Percentiles rank a stretch among this genome's conserved stretches.
These are phyloP conservation scores for Raphicerus campestris DNA, from an alignment of 2,113 vertebrate species.

Conservation along the genomic window DNA sequence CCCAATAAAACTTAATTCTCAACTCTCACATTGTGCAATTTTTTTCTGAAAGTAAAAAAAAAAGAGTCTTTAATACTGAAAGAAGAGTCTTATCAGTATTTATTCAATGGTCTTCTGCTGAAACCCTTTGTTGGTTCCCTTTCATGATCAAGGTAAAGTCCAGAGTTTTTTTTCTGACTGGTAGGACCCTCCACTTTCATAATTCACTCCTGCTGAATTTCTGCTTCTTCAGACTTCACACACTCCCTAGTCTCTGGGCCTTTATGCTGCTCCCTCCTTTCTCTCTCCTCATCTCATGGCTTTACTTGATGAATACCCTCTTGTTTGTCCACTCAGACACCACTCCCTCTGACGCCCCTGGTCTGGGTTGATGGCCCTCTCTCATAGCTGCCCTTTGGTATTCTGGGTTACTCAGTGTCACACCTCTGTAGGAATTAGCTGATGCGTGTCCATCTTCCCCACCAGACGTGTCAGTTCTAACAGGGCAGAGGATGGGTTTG, in stretches of 20 bases:
- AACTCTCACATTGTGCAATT: background rate
- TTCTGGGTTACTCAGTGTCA: background rate
- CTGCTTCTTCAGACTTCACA: background rate
- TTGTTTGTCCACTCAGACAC: background rate
- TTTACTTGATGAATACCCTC: background rate
- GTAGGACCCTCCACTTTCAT: background rate
- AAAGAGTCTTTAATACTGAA: background rate
- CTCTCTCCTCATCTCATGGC: background rate
- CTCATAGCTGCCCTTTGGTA: background rate
- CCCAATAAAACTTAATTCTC: background rate
- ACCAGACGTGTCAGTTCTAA: background rate
- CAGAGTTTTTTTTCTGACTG: background rate
- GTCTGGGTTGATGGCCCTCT: background rate
- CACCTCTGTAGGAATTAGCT: background rate
- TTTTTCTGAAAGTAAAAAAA: background rate
- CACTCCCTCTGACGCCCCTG: background rate
- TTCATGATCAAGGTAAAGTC: background rate
- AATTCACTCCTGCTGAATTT: background rate
- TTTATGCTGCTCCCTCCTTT: background rate
- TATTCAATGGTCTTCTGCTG: background rate
- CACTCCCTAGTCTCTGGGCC: background rate
- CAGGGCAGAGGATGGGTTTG: background rate
- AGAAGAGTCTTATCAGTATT: background rate
- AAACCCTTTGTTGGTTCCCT: background rate
- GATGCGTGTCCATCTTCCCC: background rate